Conservation (phyloP, 2,888 invertebrate species). For the Elysia crispata region DNA sequence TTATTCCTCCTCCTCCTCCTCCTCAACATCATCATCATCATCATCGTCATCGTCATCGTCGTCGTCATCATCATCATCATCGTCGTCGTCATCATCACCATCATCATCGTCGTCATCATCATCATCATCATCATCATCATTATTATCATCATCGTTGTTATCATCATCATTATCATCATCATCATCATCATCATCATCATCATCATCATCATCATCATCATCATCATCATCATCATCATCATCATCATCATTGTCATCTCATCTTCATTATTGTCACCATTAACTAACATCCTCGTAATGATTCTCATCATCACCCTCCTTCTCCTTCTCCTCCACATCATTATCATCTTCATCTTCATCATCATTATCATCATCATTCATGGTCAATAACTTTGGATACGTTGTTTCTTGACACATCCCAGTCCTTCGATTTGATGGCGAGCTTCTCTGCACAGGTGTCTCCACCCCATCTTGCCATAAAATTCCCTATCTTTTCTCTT, state of each 20-base stretch:
- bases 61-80: constrained; percentile 13
- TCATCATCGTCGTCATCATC: background rate
- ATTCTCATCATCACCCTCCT: background rate
- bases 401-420: too few species aligned
- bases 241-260: constrained; percentile 4
- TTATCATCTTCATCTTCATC: too few species aligned
- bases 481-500: too few species aligned
- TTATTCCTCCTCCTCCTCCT: too few species aligned
- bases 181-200: constrained; percentile 16
- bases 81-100: background rate
- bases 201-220: constrained; percentile 6
- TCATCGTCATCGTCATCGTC: constrained; percentile 9
- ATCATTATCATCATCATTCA: background rate
- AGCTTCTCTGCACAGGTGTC: too few species aligned
- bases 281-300: background rate
- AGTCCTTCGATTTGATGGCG: too few species aligned
- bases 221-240: constrained; percentile 24
- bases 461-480: too few species aligned
- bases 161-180: constrained; percentile 20
- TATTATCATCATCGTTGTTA: constrained; percentile 1
- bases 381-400: too few species aligned
- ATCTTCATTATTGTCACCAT: background rate
- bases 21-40: too few species aligned
- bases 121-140: constrained; percentile 29
- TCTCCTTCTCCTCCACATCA: too few species aligned